Base-by-base conservation (phyloP, 2,888 invertebrate species). In the Steinernema scapterisci region DNA sequence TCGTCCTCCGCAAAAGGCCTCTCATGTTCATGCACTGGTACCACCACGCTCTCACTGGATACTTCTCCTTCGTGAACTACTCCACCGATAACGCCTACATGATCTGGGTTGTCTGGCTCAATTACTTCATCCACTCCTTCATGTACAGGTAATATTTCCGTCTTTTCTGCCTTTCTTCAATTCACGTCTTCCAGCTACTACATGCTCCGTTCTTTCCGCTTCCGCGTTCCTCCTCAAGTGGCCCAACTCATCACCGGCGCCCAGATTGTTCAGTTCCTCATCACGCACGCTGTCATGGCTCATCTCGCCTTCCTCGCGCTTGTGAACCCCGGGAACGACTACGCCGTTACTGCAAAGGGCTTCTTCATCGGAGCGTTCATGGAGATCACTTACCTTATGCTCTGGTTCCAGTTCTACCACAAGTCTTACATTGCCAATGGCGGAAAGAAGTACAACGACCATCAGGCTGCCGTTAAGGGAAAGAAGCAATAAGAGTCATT, bases 401-500 rank as follows among this genome's bases (percentile, higher is more conserved):
- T 85, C 16, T 85, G 85, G 85, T 80, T 78, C 79, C 82, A 83
- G 74, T 85, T 85, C 80, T 85, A 85, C 81, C 81, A 84, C 73
- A 81, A 81, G 77, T 80, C 80, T 46, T 85, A 85, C 73, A 73
- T 81, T 51, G 75, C 77, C 56, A 77, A 79, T 38, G 85, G 85
- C 9, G 85, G 85, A 27, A 84, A 83, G 78, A 85, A 85, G 78
- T 85, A 85, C 77, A 23, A 73, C 54, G 63, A 70, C 23, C 71
- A 70, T 52, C 16, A 72, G 16, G 63, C 45, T 19, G 45, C 71
- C 45, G 44, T 46, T 11, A 71, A 45, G 71, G 46, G 71, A 44
- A 71, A 46, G 25, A 71, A 43, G 25, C 44, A 71, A 19, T 71
- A 44, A 27, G 2, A n/a, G 19, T 48, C 5, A 48, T n/a, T 48